Base-by-base conservation (phyloP, 2,797 vertebrate genomes). In the Anisognathus igniventris region DNA sequence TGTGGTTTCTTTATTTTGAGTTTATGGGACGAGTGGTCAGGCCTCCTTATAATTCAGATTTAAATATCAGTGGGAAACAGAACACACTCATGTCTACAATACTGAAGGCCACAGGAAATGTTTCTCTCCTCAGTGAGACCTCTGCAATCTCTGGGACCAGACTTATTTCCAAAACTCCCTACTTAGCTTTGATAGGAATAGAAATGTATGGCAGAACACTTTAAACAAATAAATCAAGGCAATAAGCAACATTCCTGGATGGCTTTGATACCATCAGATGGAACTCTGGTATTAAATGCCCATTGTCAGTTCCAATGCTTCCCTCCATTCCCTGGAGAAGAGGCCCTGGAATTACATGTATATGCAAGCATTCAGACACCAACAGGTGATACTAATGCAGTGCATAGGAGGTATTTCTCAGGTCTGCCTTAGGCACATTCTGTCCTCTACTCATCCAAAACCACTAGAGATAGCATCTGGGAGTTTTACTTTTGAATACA, bases 1-100 rank as follows among this genome's bases (percentile, higher is more conserved):
- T 93, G 31, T 90, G 42, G 53, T 14, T 93, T 96, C 91, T 92
- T 96, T 96, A 91, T 90, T 80, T 91, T 90, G 40, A 92, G 25
- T 74, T 92, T 82, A 90, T 25, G 57, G 30, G 60, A 65, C 3
- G 2, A 88, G 14, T 57, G 35, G 67, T 81, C 30, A 76, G 60
- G 58, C 30, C 70, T 79, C 70, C 33, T 86, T 91, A 24, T 60
- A 93, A 90, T 88, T 90, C 88, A 86, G 60, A 84, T 73, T 84
- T 86, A 81, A 95, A 11, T 79, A 93, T 73, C 82, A 86, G 72
- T 76, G 66, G n/a, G 51, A 90, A 83, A 81, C 28, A 83, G 70
- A 62, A 84, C 54, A 92, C 3, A 4, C 33, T 90, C 51, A 37
- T 2, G 2, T 66, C 64, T 76, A 42, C 0, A 7, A 60, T 0